Conservation (phyloP, 2,113 vertebrate species). For the Psittacus erithacus region DNA sequence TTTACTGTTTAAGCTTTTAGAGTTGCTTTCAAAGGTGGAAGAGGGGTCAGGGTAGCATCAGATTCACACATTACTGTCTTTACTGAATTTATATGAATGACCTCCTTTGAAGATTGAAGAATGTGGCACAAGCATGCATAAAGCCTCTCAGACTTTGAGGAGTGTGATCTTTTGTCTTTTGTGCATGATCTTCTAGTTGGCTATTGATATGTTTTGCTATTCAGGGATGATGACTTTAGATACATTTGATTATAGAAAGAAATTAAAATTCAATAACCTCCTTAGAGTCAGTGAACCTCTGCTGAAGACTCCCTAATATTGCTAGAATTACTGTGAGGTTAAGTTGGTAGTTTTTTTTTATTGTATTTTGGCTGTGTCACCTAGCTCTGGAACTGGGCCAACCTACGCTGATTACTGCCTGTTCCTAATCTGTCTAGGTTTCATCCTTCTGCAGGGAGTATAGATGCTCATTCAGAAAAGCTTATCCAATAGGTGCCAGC, state of each 20-base stretch:
- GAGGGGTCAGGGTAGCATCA: slow-evolving; percentile 78
- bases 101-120: slow-evolving; percentile 82
- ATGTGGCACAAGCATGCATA: slow-evolving; percentile 63
- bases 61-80: slow-evolving; percentile 83
- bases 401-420: background rate
- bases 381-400: slow-evolving; percentile 14
- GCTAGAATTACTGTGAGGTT: background rate
- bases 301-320: background rate
- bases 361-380: slow-evolving; percentile 7
- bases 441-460: background rate
- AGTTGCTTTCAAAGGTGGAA: slow-evolving; percentile 77
- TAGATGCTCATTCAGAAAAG: slow-evolving; percentile 6
- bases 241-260: slow-evolving; percentile 21
- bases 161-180: slow-evolving; percentile 68
- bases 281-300: background rate
- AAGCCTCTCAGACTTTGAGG: slow-evolving; percentile 53
- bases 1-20: slow-evolving; percentile 81
- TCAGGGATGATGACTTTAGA: slow-evolving; percentile 10
- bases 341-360: slow-evolving; percentile 2
- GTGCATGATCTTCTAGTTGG: slow-evolving; percentile 45
- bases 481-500: background rate
- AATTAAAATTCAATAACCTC: slow-evolving; percentile 34
- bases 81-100: slow-evolving; percentile 83
- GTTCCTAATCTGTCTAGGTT: background rate
- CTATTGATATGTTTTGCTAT: slow-evolving; percentile 46